A percentile compares a stretch with the other conserved stretches of the same genome.
These are phyloP conservation scores for Boloria euphrosyne DNA, from an alignment of 2,888 invertebrate genomes.

Conservation along the genomic window DNA sequence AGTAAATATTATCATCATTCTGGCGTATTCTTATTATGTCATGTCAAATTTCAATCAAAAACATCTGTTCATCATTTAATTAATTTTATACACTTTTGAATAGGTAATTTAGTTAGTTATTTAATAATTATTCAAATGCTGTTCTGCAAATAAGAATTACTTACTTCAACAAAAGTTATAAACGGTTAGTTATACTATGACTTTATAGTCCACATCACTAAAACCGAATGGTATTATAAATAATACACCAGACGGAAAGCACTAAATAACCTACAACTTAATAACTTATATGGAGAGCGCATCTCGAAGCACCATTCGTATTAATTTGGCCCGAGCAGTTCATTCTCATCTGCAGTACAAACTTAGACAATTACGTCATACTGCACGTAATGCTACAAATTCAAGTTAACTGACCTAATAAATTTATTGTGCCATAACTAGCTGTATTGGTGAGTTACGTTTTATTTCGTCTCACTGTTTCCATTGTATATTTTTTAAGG, in stretches of 20 bases:
- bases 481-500: slow-evolving; percentile 44
- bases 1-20: too few species aligned
- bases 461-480: slow-evolving; percentile 48
- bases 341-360: slow-evolving; percentile 45
- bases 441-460: slow-evolving; percentile 70
- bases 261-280: slow-evolving; percentile 26
- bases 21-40: too few species aligned
- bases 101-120: too few species aligned
- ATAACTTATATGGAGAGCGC: slow-evolving; percentile 34
- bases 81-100: too few species aligned
- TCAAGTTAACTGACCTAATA: slow-evolving; percentile 75
- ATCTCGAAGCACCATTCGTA: slow-evolving; percentile 40
- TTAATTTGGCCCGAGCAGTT: slow-evolving; percentile 43
- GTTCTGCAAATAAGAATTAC: too few species aligned
- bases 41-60: too few species aligned
- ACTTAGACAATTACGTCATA: slow-evolving; percentile 52
- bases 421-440: slow-evolving; percentile 77
- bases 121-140: too few species aligned
- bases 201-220: background rate
- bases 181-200: too few species aligned
- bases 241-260: slow-evolving; percentile 13
- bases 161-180: too few species aligned
- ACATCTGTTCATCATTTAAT: too few species aligned
- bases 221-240: background rate
- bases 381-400: slow-evolving; percentile 62